A percentile compares a stretch with the other conserved stretches of the same genome.
phyloP scores from a whole-genome alignment of 2,888 invertebrate genomes.

The Limnephilus auricula region DNA sequence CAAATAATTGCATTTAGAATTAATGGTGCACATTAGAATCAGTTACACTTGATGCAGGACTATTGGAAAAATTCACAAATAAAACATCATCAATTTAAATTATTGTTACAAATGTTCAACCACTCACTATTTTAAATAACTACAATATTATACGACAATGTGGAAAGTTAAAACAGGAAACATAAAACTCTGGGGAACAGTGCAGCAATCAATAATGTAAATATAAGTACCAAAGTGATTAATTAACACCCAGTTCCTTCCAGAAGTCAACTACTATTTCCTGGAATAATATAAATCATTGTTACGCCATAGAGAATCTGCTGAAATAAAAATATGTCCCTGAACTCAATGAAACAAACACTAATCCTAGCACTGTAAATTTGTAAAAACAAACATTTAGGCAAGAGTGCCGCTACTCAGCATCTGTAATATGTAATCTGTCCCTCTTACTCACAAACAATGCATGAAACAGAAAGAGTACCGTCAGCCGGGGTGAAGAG shows the following conservation, averaged over 20 bases:
- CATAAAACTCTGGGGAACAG: conserved; percentile 24
- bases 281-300: conserved; percentile 72
- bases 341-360: not conserved
- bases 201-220: conserved; percentile 53
- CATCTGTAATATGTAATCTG: not conserved
- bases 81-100: not conserved
- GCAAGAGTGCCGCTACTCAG: not conserved
- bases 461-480: not conserved
- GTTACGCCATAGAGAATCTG: not conserved
- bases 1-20: conserved; percentile 4
- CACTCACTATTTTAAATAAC: not conserved
- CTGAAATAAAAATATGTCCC: not conserved
- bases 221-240: conserved; percentile 52
- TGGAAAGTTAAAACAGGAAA: not conserved
- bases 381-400: not conserved
- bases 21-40: not conserved
- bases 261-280: conserved; percentile 79
- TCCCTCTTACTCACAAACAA: not conserved
- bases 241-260: conserved; percentile 76
- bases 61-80: not conserved
- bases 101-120: not conserved
- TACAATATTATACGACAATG: not conserved
- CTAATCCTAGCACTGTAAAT: not conserved
- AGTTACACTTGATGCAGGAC: conserved; percentile 11
- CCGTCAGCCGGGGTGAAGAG: no score